These are phyloP conservation scores for Chrysolina americana DNA, from an alignment of 2,888 invertebrate genomes.

Conservation along the genomic window DNA sequence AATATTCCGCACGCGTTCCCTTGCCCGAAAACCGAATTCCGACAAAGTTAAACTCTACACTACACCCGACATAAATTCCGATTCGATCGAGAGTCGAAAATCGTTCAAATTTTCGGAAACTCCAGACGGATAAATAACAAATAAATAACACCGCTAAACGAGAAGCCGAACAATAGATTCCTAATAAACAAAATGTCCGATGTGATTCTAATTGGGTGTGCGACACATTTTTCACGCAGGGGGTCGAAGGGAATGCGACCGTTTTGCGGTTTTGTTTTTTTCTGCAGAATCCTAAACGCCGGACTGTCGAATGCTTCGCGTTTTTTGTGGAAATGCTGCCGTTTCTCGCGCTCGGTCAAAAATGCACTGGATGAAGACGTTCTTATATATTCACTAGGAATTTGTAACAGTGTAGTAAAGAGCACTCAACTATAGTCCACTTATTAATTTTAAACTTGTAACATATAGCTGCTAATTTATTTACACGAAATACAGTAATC, in stretches of 20 bases:
- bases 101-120: conserved; percentile 52
- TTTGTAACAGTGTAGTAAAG: too few species aligned
- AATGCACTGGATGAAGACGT: not conserved
- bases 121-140: conserved; percentile 32
- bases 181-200: conserved; percentile 52
- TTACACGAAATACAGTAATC: too few species aligned
- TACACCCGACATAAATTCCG: conserved; percentile 36
- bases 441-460: too few species aligned
- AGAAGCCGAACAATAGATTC: conserved; percentile 46
- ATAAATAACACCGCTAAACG: conserved; percentile 28
- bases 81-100: conserved; percentile 28
- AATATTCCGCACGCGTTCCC: conserved; percentile 69
- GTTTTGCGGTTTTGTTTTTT: not conserved
- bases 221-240: conserved; percentile 37
- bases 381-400: too few species aligned
- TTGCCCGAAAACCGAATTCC: conserved; percentile 45
- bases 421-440: too few species aligned
- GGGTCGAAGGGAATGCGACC: conserved; percentile 8
- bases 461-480: too few species aligned
- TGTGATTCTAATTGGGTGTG: conserved; percentile 50
- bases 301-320: not conserved
- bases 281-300: conserved; percentile 1
- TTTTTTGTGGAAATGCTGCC: not conserved
- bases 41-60: conserved; percentile 31
- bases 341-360: not conserved